Base-by-base conservation (phyloP, 2,797 vertebrate species). In the Nannoperca obscura region DNA sequence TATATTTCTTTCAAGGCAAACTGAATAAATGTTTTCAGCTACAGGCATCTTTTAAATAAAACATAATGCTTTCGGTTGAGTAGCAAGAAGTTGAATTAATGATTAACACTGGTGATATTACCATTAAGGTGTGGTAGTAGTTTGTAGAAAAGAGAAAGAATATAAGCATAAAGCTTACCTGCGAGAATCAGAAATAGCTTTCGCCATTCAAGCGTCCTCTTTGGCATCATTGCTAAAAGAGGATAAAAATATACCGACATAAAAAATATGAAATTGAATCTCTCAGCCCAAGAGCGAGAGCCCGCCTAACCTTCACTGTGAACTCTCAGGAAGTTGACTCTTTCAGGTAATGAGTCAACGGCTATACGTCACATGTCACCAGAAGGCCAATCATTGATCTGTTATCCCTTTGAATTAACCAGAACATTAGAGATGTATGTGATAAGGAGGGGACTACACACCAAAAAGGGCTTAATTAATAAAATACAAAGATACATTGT, bases 261-360 rank as follows among this genome's bases (percentile, higher is more conserved):
- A 20, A 44, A 76, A 55, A 55, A 38, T n/a, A 0, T 19, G 0
- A 82, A 73, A 47, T 1, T 27, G 55, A 74, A 71, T 63, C 15
- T 66, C 24, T 66, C 4, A 22, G 44, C 60, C 36, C 30, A 54
- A 52, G 61, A 86, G 47, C n/a, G 19, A 73, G 34, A 88, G 63
- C 38, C 49, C 0, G 20, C 47, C 73, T 84, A 71, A 92, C 91
- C 89, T 91, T 90, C 81, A 80, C 57, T 5, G 55, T 77, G 61
- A 88, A 78, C 72, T 77, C 32, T 50, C 70, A 87, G 66, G 74
- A 71, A 42, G 50, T 52, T 68, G 53, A 71, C 73, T 71, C 83
- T 85, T 88, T 82, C 81, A 81, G 88, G 70, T 92, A 85, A 92
- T 91, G 72, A 90, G 78, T 90, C 50, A 92, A 83, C 71, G 7